Evolutionary conservation across 2,797 vertebrate species (phyloP), one percentile per base, ranked within the genome.

Genomic region (Hyperoplus lanceolatus): DNA sequence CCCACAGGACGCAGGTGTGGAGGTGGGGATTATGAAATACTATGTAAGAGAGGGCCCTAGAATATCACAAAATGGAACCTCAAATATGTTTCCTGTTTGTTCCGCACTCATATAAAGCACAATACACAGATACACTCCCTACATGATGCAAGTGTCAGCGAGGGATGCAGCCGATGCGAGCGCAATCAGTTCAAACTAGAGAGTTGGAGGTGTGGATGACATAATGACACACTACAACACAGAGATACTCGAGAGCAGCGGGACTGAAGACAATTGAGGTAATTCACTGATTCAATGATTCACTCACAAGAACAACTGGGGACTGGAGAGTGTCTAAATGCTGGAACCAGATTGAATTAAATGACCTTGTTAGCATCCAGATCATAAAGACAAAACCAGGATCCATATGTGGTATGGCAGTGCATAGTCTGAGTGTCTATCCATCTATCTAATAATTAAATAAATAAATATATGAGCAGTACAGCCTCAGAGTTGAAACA

Each of bases 191-290:
- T 83, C 73, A 81, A 60, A 74, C 71, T 43, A 1, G 39, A 18
- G 58, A 70, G 79, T 56, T 82, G 74, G 77, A 77, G 72, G 76
- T 88, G 78, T 69, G 38, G 50, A 61, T 75, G 67, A 79, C 62
- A 84, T 75, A 82, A 89, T 82, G 64, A 76, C 77, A 55, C 45
- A n/a, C 21, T 39, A 16, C 48, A 75, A 57, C 60, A 41, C 4
- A 0, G 56, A 71, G 53, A 66, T 5, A 45, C 66, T 77, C 61
- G 41, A 21, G 54, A 54, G 74, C 70, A 56, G 56, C 10, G 36
- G 71, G 66, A 64, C n/a, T 64, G 79, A 77, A 64, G 64, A 76
- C 89, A 78, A 83, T 15, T 62, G 12, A 11, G 51, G 39, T 76
- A 71, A 77, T 56, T 65, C 56, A 71, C n/a, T 41, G 56, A 80